phyloP scores from a whole-genome alignment of 2,113 vertebrate species.

The Catagonus wagneri region DNA sequence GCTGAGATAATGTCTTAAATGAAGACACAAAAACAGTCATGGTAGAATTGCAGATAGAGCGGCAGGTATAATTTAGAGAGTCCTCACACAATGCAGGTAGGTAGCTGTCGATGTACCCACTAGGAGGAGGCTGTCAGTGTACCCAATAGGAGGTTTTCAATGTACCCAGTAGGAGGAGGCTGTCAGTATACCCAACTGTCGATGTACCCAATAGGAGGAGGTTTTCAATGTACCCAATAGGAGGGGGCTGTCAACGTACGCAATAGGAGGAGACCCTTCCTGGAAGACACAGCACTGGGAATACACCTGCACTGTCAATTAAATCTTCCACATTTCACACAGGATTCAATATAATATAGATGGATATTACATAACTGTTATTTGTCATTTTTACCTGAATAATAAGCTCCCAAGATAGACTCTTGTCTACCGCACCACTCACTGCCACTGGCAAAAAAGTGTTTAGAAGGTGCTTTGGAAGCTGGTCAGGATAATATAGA shows the following conservation, averaged over 20 bases:
- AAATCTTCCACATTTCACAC: background rate
- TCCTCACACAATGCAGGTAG: background rate
- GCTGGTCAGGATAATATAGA: background rate
- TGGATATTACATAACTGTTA: background rate
- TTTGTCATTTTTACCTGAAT: background rate
- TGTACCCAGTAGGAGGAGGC: accelerated
- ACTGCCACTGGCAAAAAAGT: background rate
- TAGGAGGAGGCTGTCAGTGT: accelerated
- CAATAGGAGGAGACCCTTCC: background rate
- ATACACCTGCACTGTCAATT: background rate
- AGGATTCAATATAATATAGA: background rate
- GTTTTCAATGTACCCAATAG: accelerated
- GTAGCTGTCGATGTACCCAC: accelerated
- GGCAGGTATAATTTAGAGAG: background rate
- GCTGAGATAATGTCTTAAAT: background rate
- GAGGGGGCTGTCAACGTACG: accelerated
- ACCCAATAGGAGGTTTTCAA: accelerated
- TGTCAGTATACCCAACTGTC: no score
- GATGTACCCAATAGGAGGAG: accelerated
- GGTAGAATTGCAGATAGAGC: background rate
- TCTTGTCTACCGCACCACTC: accelerated
- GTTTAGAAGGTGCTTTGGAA: background rate
- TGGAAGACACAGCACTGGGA: background rate
- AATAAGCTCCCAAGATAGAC: background rate
- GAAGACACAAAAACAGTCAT: background rate